phyloP scores from a whole-genome alignment of 2,888 invertebrate species.

The Chrysotoxum bicinctum region DNA sequence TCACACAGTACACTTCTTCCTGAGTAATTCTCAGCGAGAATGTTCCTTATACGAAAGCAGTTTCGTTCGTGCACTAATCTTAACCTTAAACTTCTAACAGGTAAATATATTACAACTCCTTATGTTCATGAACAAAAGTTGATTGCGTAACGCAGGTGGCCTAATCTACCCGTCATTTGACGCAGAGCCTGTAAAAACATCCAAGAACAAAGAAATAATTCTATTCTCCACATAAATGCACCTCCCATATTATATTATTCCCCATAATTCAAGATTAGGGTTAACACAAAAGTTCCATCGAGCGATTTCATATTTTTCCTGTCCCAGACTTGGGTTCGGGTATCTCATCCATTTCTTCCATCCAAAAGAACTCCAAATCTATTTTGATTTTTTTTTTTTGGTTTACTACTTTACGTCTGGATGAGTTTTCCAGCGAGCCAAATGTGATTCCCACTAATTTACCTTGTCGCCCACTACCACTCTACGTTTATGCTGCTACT shows the following conservation, averaged over 20 bases:
- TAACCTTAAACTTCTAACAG: neutral
- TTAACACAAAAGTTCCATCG: constrained; percentile 34
- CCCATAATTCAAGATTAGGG: constrained; percentile 55
- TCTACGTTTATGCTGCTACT: constrained; percentile 51
- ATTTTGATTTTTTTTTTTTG: constrained; percentile 21
- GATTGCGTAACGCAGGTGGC: constrained; percentile 77
- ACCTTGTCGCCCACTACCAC: constrained; percentile 62
- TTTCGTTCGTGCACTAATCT: neutral
- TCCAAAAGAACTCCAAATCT: constrained; percentile 14
- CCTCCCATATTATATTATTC: neutral
- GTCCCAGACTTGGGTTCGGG: neutral
- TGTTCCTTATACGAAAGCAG: too few relatives aligned
- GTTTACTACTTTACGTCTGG: constrained; percentile 40
- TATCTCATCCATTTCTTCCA: constrained; percentile 13
- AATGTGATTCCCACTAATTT: constrained; percentile 63
- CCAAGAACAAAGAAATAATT: constrained; percentile 6
- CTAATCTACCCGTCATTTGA: constrained; percentile 46
- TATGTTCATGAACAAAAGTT: constrained; percentile 59
- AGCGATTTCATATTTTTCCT: constrained; percentile 7
- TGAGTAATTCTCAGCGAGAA: too few relatives aligned
- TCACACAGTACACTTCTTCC: too few relatives aligned
- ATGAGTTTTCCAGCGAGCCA: constrained; percentile 2
- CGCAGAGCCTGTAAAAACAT: constrained; percentile 45
- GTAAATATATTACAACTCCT: constrained; percentile 34
- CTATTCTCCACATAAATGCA: neutral